Evolutionary conservation across 2,888 invertebrate species (phyloP), one percentile per base, ranked within the genome.

Genomic region (Polylopha cassiicola): DNA sequence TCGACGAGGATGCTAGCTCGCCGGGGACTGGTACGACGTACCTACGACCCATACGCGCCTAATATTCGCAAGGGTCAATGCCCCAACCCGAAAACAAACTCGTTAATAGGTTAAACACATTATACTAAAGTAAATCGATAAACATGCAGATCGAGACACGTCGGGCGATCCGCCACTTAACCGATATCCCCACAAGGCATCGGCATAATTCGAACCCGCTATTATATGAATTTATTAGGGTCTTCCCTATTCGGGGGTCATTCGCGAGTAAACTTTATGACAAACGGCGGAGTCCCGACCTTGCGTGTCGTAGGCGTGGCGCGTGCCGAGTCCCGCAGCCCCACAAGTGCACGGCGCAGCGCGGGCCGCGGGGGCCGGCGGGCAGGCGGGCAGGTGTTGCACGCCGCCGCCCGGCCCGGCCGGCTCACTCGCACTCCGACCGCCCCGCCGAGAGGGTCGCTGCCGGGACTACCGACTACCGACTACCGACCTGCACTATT

Each of bases 271-370:
- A 55, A 52, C 50, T 53, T 58, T 51, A 41, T 46, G 46, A 46
- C 42, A 34, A 47, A 47, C 46, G 46, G 46, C 42, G 44, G 45
- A 46, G 46, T 46, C 42, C 33, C 43, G 47, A 32, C 46, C 42
- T 37, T 44, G 51, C 44, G 52, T 45, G 53, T 53, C 46, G 72
- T 65, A 67, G 78, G 77, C 74, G 74, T 69, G 75, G 66, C 71
- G 64, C 65, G 65, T 59, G 65, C 50, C 52, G 37, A 28, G 36
- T 18, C 30, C 33, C 60, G 74, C 72, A 79, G 76, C 85, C 84
- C 73, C 76, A 77, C 85, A 80, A 81, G 78, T 81, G 81, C 77
- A 53, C 47, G 49, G 42, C 27, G 39, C 67, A 47, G 48, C 43
- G 49, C 46, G 36, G 48, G 53, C 48, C 46, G 48, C 50, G 54